Percentiles rank a stretch among this genome's conserved stretches.
phyloP scores from a whole-genome alignment of 2,797 vertebrate genomes.

The Decapterus maruadsi region DNA sequence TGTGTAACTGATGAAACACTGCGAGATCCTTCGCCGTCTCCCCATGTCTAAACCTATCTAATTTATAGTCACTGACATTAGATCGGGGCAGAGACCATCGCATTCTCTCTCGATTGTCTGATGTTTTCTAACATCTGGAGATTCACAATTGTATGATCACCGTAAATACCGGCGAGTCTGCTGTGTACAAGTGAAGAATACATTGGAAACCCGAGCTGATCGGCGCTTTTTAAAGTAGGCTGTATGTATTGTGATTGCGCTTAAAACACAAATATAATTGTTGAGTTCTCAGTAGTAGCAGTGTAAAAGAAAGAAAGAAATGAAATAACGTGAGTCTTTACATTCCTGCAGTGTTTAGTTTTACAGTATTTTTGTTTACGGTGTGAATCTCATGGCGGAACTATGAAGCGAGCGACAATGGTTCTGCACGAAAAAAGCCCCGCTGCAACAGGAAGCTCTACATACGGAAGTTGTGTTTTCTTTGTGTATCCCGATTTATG shows the following conservation, averaged over 20 bases:
- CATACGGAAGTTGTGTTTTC: slow-evolving; percentile 89
- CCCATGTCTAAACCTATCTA: neutral
- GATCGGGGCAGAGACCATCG: neutral
- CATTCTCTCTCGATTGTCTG: neutral
- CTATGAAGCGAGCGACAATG: slow-evolving; percentile 57
- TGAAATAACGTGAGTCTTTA: slow-evolving; percentile 9
- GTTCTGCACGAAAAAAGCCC: slow-evolving; percentile 80
- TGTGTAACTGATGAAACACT: slow-evolving; percentile 37
- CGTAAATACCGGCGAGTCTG: neutral
- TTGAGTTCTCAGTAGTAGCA: neutral
- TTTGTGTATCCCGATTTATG: slow-evolving; percentile 90
- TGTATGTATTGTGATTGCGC: neutral
- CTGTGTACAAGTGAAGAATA: neutral
- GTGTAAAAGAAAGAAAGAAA: neutral
- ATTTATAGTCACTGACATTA: neutral
- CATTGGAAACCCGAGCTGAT: neutral
- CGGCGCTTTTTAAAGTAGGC: neutral
- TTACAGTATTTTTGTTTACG: slow-evolving; percentile 50
- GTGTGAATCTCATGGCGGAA: slow-evolving; percentile 80
- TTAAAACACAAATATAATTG: neutral
- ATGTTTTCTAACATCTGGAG: neutral
- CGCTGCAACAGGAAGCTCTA: slow-evolving; percentile 86
- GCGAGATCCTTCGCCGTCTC: neutral
- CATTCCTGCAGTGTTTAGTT: slow-evolving; percentile 43
- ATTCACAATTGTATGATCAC: slow-evolving; percentile 7